A percentile compares a stretch with the other conserved stretches of the same genome.
Evolutionary conservation across 1,140 invertebrate species (phyloP).

Genomic region (Brachionus koreanus): DNA sequence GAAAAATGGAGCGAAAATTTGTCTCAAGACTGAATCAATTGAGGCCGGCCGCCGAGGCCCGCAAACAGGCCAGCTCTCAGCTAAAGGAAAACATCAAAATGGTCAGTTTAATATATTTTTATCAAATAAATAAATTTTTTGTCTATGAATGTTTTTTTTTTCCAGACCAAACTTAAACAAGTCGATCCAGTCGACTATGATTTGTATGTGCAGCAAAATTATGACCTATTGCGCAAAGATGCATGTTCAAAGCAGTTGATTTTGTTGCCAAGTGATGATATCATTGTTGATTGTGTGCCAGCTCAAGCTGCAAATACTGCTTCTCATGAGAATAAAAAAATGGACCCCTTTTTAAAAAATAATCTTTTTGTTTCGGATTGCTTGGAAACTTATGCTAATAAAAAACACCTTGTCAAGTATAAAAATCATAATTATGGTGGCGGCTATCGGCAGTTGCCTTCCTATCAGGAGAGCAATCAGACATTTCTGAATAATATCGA

Average conservation of each 20-base stretch:
- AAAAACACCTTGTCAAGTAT: background rate
- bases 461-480: background rate
- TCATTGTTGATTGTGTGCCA: background rate
- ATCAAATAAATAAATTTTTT: background rate
- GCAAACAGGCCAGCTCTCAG: slow-evolving; percentile 36
- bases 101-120: background rate
- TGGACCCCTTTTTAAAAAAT: background rate
- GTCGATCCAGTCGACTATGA: slow-evolving; percentile 38
- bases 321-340: background rate
- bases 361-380: slow-evolving; percentile 37
- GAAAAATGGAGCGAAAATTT: slow-evolving; percentile 41
- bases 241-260: slow-evolving; percentile 19
- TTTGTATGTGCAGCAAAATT: background rate
- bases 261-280: slow-evolving; percentile 18
- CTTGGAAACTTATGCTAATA: slow-evolving; percentile 20
- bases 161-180: slow-evolving; percentile 38
- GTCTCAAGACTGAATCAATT: slow-evolving; percentile 36
- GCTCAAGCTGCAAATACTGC: background rate
- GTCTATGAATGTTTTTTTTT: background rate
- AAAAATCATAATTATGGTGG: background rate
- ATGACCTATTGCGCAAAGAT: background rate
- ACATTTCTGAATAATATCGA: background rate
- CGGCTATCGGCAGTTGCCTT: background rate
- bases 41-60: slow-evolving; percentile 22
- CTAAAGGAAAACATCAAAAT: slow-evolving; percentile 39